Conservation (phyloP, 1,140 invertebrate genomes). For the Papilio glaucus region DNA sequence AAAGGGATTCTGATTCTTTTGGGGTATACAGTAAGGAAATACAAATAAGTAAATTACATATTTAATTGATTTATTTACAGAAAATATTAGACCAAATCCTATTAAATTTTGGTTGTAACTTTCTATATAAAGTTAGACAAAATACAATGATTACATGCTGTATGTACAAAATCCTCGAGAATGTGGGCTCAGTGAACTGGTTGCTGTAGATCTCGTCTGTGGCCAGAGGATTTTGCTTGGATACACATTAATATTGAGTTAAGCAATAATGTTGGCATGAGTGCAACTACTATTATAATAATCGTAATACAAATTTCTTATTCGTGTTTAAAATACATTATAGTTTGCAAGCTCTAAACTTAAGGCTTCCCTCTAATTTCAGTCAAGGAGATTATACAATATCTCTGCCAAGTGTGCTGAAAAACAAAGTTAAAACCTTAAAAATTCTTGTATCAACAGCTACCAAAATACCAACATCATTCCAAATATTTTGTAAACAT, state of each 20-base stretch:
- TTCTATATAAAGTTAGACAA: conserved; percentile 76
- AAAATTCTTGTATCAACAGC: conserved; percentile 17
- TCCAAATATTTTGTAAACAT: conserved; percentile 11
- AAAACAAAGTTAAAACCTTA: conserved; percentile 10
- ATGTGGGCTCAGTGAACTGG: conserved; percentile 33
- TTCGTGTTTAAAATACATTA: conserved; percentile 67
- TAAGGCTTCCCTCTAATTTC: conserved; percentile 49
- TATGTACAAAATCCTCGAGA: conserved; percentile 62
- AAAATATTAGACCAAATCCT: conserved; percentile 80
- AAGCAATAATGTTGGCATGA: conserved; percentile 65
- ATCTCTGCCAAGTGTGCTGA: conserved; percentile 3
- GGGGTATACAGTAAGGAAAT: conserved; percentile 46
- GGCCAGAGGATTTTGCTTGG: conserved; percentile 54
- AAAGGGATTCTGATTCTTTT: background rate
- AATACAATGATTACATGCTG: conserved; percentile 65
- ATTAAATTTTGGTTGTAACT: conserved; percentile 74
- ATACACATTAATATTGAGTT: conserved; percentile 46
- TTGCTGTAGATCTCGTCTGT: conserved; percentile 44
- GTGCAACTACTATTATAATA: conserved; percentile 72
- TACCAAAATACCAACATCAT: conserved; percentile 7
- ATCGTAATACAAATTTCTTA: conserved; percentile 72
- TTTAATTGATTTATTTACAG: conserved; percentile 81
- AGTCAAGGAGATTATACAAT: conserved; percentile 63
- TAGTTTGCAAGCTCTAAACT: conserved; percentile 67
- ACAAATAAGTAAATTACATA: conserved; percentile 73